phyloP scores from a whole-genome alignment of 2,113 vertebrate genomes.

The Xenus cinereus region DNA sequence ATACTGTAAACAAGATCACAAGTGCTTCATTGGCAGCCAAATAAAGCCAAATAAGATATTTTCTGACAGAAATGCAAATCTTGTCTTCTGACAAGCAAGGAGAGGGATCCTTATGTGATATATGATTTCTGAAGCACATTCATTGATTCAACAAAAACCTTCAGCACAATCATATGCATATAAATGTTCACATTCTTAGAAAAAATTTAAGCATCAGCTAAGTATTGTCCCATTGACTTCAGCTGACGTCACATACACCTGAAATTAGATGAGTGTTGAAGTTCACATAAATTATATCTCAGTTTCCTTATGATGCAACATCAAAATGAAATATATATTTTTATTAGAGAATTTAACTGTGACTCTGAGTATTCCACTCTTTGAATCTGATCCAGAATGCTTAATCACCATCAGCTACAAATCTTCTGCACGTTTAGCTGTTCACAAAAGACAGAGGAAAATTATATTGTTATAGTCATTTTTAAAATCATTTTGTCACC shows the following conservation, averaged over 20 bases:
- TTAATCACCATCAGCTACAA: neutral
- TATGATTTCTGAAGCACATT: neutral
- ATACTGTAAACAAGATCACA: neutral
- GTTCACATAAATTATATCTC: neutral
- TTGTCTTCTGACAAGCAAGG: neutral
- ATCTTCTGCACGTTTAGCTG: neutral
- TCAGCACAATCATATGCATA: neutral
- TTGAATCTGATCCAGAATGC: neutral
- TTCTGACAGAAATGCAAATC: neutral
- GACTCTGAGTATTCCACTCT: neutral
- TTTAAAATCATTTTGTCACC: neutral
- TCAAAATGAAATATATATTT: neutral
- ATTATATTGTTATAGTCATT: neutral
- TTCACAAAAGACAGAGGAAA: neutral
- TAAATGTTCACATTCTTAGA: neutral
- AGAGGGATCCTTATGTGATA: neutral
- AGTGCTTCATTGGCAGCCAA: neutral
- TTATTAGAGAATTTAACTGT: neutral
- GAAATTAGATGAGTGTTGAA: neutral
- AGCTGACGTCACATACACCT: neutral
- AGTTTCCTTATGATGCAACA: neutral
- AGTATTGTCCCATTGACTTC: neutral
- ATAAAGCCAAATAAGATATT: neutral
- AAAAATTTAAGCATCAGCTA: neutral
- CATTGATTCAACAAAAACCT: neutral